Base-by-base conservation (phyloP, 2,797 vertebrate genomes). In the Betta splendens region DNA sequence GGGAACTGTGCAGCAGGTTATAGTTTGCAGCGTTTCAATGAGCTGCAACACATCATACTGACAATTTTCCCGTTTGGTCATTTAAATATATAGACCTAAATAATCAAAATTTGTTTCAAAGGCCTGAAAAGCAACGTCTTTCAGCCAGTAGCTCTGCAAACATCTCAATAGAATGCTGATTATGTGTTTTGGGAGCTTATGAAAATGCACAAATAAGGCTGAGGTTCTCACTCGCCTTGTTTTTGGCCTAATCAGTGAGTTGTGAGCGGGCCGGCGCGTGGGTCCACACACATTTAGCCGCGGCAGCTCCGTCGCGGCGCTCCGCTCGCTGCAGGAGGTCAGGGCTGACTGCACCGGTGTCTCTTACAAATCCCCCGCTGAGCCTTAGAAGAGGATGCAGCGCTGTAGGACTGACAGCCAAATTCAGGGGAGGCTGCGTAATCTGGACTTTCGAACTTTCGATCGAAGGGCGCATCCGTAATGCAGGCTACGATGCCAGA, bases 281-380 rank as follows among this genome's bases (percentile, higher is more conserved):
- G 11, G 17, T 39, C n/a, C n/a, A n/a, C n/a, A n/a, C n/a, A n/a
- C n/a, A n/a, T n/a, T n/a, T n/a, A n/a, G 15, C 26, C 7, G 35
- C 2, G 1, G 31, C 25, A 49, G 20, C 25, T 10, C n/a, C 10
- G 9, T 20, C 36, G 33, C 25, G 70, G 18, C 40, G n/a, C 32
- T 33, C 8, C 25, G 21, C n/a, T 26, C 69, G 48, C 66, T 52
- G 65, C 79, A 78, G 32, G 68, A 77, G 70, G 74, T 81, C 71
- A 75, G 60, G 47, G 17, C 72, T n/a, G 37, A 44, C 56, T 18
- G 25, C 47, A 48, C 56, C 21, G 60, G 77, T 79, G 65, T 76
- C 57, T 52, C 42, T 75, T 70, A 71, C 79, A 87, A 84, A 84
- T 81, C 76, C 76, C 64, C 64, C 15, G 31, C 74, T 69, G 77